A percentile compares a stretch with the other conserved stretches of the same genome.
Conservation (phyloP, 2,797 vertebrate genomes). For the Sebastes ruberrimus region DNA sequence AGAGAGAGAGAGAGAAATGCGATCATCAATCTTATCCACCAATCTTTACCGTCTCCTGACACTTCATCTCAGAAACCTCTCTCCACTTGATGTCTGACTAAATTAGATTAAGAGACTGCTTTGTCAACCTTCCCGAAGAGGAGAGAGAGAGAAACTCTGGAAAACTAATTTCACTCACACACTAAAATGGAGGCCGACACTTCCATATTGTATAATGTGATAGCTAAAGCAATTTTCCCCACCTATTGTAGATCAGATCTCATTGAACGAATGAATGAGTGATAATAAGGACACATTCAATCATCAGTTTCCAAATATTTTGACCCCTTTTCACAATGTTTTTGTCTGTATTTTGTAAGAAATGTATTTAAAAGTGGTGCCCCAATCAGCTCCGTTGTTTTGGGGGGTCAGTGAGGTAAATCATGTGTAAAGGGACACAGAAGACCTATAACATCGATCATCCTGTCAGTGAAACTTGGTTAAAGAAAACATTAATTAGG, state of each 20-base stretch:
- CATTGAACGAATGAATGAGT: neutral
- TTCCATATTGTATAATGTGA: slow-evolving; percentile 19
- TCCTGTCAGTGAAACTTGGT: neutral
- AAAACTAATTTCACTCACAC: slow-evolving; percentile 49
- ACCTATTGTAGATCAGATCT: slow-evolving; percentile 15
- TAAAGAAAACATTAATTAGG: neutral
- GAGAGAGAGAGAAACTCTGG: slow-evolving; percentile 13
- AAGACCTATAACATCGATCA: neutral
- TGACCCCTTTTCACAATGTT: neutral
- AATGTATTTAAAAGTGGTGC: neutral
- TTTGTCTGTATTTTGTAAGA: neutral
- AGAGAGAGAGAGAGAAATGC: neutral
- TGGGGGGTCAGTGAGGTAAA: neutral
- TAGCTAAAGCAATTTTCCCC: slow-evolving; percentile 27
- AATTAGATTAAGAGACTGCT: slow-evolving; percentile 66
- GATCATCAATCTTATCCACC: slow-evolving; percentile 57
- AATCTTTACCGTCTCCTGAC: slow-evolving; percentile 55
- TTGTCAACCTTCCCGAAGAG: slow-evolving; percentile 55
- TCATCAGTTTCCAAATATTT: neutral
- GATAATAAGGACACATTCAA: slow-evolving; percentile 1
- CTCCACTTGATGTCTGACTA: slow-evolving; percentile 51
- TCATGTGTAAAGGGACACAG: neutral
- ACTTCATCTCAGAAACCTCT: slow-evolving; percentile 59
- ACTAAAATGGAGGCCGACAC: slow-evolving; percentile 30
- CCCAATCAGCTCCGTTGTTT: neutral